Conservation (phyloP, 2,113 vertebrate species). For the Eptatretus burgeri region DNA sequence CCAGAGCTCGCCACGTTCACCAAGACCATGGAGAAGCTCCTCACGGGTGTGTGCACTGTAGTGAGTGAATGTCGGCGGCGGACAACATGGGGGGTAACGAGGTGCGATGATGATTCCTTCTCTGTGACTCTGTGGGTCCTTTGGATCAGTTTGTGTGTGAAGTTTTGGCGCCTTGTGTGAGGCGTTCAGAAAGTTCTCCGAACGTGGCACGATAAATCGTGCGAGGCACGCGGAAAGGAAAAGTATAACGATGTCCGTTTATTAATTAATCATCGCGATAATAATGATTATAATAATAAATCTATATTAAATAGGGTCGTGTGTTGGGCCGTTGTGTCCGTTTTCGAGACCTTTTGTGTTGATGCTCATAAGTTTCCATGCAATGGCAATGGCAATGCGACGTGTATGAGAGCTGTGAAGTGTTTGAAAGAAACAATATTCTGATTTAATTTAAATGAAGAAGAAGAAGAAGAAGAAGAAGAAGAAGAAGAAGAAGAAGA, state of each 20-base stretch:
- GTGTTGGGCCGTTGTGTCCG: no score
- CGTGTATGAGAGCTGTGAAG: no score
- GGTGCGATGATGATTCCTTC: not conserved
- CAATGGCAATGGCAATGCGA: no score
- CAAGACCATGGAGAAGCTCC: not conserved
- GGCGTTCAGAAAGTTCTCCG: not conserved
- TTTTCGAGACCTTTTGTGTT: no score
- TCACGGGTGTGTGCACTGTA: not conserved
- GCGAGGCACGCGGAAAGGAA: not conserved
- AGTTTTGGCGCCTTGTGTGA: not conserved
- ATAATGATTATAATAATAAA: no score
- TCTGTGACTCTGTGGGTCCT: not conserved
- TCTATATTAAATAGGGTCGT: no score
- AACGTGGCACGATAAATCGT: not conserved
- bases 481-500: no score
- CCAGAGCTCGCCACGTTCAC: not conserved
- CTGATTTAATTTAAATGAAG: no score
- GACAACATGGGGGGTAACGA: not conserved
- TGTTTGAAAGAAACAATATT: no score
- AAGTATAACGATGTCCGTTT: not conserved
- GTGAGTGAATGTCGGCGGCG: not conserved
- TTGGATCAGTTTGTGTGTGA: not conserved
- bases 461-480: no score
- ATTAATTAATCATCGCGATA: no score
- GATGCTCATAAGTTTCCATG: no score